Base-by-base conservation (phyloP, 2,888 invertebrate genomes). In the Xestia xanthographa region DNA sequence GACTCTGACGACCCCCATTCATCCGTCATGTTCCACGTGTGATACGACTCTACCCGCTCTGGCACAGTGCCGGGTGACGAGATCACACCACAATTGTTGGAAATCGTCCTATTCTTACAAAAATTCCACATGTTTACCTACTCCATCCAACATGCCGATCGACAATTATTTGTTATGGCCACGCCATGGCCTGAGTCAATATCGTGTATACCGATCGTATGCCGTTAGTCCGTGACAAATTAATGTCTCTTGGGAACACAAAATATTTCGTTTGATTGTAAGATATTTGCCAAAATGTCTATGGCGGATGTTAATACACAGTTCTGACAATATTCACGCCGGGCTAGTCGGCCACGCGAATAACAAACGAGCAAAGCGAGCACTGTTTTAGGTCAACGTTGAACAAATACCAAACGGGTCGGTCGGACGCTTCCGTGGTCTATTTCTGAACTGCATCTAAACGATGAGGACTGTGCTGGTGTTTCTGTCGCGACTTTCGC, bases 361-460 rank as follows among this genome's bases (percentile, higher is more conserved):
- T 95, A 96, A 95, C 95, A 96, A 95, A 96, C 95, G 95, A 95
- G 95, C 95, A 96, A 95, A 95, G 94, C 95, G 92, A 95, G 92
- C 94, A 92, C 96, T 96, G 96, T 96, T 96, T 96, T 96, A 96
- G 96, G 96, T 96, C 96, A 96, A 96, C 96, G 95, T 94, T 94
- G 95, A 96, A 96, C 96, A 96, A 96, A 96, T 96, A 96, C 96
- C 96, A 96, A 96, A 96, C 96, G 94, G 95, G 96, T 95, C 95
- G 96, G 93, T 94, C 94, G 94, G 93, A 92, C 95, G 95, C 95
- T 96, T 96, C 96, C 96, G 96, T 93, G 95, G 94, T 94, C 92
- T 96, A 96, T 96, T 96, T 96, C 93, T 96, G 95, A 94, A 94
- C 95, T 94, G 94, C 94, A 94, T 94, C 93, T 93, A 93, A 94